Evolutionary conservation across 2,888 invertebrate genomes (phyloP).

Genomic region (Hypercompe scribonia): DNA sequence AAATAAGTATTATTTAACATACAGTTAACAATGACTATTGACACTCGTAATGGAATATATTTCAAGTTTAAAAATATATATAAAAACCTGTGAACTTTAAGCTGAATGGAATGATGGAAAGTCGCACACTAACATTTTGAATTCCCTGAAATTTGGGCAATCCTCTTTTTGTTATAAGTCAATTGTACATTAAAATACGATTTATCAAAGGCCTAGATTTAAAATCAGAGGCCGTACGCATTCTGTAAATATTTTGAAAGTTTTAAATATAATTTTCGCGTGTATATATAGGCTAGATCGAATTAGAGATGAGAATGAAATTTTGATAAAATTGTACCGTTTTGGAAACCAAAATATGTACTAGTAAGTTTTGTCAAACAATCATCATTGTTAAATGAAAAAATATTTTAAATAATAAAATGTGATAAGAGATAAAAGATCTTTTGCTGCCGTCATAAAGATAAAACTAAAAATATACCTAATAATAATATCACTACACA

Average conservation of each 20-base stretch:
- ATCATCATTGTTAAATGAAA: constrained; percentile 18
- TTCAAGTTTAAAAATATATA: background rate
- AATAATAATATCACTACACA: constrained; percentile 21
- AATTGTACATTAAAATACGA: background rate
- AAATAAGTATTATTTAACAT: too few species aligned
- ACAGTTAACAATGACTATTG: background rate
- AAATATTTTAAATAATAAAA: constrained; percentile 27
- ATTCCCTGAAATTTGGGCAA: background rate
- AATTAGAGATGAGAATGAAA: constrained; percentile 47
- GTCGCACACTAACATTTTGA: background rate
- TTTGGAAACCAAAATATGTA: constrained; percentile 22
- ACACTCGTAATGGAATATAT: background rate
- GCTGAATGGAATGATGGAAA: background rate
- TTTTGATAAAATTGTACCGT: constrained; percentile 31
- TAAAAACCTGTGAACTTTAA: background rate
- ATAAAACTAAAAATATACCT: constrained; percentile 17
- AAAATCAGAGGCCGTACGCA: background rate
- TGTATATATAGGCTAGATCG: constrained; percentile 22
- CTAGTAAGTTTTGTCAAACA: constrained; percentile 11
- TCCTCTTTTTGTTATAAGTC: background rate
- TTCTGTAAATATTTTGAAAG: background rate
- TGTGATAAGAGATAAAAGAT: constrained; percentile 12
- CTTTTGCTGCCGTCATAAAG: constrained; percentile 43
- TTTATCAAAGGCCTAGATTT: background rate
- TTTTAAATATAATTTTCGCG: constrained; percentile 6